phyloP scores from a whole-genome alignment of 2,113 vertebrate species.

The Himantopus leucocephalus region DNA sequence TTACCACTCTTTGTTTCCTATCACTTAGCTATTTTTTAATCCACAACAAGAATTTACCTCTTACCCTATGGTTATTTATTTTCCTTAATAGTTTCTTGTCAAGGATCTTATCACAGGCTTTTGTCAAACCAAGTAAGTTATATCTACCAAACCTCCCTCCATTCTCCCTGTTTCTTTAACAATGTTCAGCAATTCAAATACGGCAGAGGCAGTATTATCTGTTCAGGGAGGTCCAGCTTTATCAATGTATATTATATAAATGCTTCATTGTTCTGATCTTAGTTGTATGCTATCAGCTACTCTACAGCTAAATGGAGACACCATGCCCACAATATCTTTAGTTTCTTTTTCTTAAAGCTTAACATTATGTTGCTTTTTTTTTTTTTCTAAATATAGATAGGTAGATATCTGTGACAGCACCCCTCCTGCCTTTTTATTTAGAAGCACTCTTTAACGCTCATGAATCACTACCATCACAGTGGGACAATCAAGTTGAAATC shows the following conservation, averaged over 20 bases:
- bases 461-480: not conserved
- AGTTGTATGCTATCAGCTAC: not conserved
- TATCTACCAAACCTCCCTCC: not conserved
- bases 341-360: not conserved
- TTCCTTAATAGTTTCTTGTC: slow-evolving; percentile 50
- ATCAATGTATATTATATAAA: not conserved
- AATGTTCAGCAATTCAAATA: not conserved
- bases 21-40: slow-evolving; percentile 63
- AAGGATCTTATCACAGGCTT: slow-evolving; percentile 20
- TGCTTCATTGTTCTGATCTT: not conserved
- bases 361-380: not conserved
- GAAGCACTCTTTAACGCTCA: not conserved
- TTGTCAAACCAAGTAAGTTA: slow-evolving; percentile 31
- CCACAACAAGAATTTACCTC: slow-evolving; percentile 57
- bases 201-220: not conserved
- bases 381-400: not conserved
- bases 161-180: not conserved
- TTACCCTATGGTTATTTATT: slow-evolving; percentile 44
- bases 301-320: not conserved
- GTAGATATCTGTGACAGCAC: not conserved
- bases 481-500: not conserved
- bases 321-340: not conserved
- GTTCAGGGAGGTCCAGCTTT: not conserved
- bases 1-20: slow-evolving; percentile 57
- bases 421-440: not conserved